Evolutionary conservation across 2,797 vertebrate genomes (phyloP).

Genomic region (Gallinago stenura): DNA sequence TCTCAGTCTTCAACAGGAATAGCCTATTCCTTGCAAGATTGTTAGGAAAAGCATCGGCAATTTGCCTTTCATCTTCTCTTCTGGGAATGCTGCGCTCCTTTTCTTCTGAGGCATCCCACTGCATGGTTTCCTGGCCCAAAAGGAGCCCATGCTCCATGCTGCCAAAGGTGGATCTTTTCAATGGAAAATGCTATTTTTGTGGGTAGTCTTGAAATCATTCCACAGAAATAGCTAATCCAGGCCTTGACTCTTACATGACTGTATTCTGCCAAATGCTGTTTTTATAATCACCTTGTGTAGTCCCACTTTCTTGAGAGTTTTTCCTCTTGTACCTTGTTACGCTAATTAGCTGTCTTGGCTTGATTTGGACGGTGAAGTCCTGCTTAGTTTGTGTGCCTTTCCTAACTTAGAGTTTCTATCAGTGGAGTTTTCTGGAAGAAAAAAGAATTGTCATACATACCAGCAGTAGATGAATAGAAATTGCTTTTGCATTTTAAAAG

Average conservation of each 20-base stretch:
- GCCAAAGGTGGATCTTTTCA: background rate
- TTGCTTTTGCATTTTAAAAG: background rate
- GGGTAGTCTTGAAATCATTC: background rate
- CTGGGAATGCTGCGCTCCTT: background rate
- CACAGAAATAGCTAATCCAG: background rate
- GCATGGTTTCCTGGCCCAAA: background rate
- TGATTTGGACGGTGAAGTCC: background rate
- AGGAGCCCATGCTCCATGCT: background rate
- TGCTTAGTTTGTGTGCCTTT: background rate
- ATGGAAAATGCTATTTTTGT: background rate
- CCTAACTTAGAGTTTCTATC: background rate
- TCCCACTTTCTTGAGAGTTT: background rate
- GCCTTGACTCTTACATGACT: background rate
- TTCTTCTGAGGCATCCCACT: background rate
- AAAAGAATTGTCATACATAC: background rate
- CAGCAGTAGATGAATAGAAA: background rate
- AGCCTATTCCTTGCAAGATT: background rate
- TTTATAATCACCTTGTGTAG: background rate
- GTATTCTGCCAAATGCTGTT: background rate
- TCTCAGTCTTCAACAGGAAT: background rate
- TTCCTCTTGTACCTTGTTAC: background rate
- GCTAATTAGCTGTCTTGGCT: conserved; percentile 14
- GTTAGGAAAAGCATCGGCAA: background rate
- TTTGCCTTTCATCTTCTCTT: background rate
- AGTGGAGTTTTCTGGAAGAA: background rate